Evolutionary conservation across 2,888 invertebrate species (phyloP).

Genomic region (Leucophora obtusa): DNA sequence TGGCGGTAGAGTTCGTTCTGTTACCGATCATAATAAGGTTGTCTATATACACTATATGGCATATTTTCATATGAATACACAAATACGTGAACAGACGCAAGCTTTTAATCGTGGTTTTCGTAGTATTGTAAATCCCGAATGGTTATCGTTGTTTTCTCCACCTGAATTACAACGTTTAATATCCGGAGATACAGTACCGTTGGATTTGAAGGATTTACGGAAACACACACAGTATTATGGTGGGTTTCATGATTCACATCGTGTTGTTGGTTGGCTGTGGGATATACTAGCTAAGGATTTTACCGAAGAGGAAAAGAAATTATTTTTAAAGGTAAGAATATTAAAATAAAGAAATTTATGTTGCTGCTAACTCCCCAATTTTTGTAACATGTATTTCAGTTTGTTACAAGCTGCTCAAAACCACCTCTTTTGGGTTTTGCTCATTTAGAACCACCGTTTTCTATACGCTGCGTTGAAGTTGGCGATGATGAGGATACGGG

Average conservation of each 20-base stretch:
- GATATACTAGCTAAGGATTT: slow-evolving; percentile 98
- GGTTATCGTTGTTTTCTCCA: slow-evolving; percentile 95
- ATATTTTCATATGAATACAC: slow-evolving; percentile 98
- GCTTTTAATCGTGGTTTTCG: slow-evolving; percentile 98
- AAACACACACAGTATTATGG: slow-evolving; percentile 99
- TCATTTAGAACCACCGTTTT: slow-evolving; percentile 97
- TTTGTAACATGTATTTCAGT: slow-evolving; percentile 79
- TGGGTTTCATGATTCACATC: slow-evolving; percentile 96
- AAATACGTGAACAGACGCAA: slow-evolving; percentile 97
- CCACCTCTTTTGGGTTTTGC: slow-evolving; percentile 97
- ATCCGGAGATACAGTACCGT: slow-evolving; percentile 95
- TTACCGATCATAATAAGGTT: slow-evolving; percentile 98
- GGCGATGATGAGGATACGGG: slow-evolving; percentile 98
- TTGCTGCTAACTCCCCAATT: too few relatives aligned
- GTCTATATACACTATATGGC: slow-evolving; percentile 99
- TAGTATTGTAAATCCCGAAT: slow-evolving; percentile 95
- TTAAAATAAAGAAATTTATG: not conserved
- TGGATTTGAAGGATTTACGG: slow-evolving; percentile 92
- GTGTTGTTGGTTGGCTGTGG: slow-evolving; percentile 99
- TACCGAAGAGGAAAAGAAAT: slow-evolving; percentile 91
- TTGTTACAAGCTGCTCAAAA: slow-evolving; percentile 97
- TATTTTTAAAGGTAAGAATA: slow-evolving; percentile 93
- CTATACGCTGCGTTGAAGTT: slow-evolving; percentile 99
- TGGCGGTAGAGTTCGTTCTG: slow-evolving; percentile 94
- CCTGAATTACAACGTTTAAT: slow-evolving; percentile 97